phyloP scores from a whole-genome alignment of 2,113 vertebrate species.

The Phalacrocorax aristotelis region DNA sequence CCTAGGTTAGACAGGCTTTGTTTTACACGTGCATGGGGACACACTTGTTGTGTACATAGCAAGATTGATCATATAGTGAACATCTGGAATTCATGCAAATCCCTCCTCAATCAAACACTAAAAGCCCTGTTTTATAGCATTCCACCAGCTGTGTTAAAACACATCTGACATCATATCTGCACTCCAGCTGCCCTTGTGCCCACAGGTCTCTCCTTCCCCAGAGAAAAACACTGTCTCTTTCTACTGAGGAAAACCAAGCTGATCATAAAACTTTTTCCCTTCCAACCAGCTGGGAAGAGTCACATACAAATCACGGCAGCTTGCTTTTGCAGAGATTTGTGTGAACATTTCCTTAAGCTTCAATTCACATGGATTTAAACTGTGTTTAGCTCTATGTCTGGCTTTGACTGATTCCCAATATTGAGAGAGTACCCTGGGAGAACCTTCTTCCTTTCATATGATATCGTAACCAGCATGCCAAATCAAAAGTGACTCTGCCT shows the following conservation, averaged over 20 bases:
- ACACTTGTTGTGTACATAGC: background rate
- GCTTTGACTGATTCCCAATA: background rate
- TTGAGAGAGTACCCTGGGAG: background rate
- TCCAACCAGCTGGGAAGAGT: background rate
- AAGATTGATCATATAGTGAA: constrained; percentile 29
- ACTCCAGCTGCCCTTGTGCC: constrained; percentile 38
- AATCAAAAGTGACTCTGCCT: background rate
- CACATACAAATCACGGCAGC: background rate
- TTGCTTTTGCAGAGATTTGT: background rate
- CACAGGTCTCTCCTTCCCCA: background rate
- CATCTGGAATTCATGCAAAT: constrained; percentile 61
- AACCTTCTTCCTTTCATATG: background rate
- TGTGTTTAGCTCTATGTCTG: background rate
- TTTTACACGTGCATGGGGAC: constrained; percentile 38
- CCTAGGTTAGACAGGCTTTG: constrained; percentile 15
- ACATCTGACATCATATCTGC: constrained; percentile 40
- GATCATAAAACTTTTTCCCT: background rate
- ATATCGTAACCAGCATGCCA: background rate
- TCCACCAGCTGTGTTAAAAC: constrained; percentile 40
- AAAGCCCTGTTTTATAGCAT: constrained; percentile 15
- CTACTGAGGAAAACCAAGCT: background rate
- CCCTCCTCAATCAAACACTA: background rate
- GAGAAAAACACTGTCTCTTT: background rate
- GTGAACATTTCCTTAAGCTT: background rate
- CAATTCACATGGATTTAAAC: background rate